These are phyloP conservation scores for Steinernema feltiae DNA, from an alignment of 1,140 invertebrate species.

Conservation along the genomic window DNA sequence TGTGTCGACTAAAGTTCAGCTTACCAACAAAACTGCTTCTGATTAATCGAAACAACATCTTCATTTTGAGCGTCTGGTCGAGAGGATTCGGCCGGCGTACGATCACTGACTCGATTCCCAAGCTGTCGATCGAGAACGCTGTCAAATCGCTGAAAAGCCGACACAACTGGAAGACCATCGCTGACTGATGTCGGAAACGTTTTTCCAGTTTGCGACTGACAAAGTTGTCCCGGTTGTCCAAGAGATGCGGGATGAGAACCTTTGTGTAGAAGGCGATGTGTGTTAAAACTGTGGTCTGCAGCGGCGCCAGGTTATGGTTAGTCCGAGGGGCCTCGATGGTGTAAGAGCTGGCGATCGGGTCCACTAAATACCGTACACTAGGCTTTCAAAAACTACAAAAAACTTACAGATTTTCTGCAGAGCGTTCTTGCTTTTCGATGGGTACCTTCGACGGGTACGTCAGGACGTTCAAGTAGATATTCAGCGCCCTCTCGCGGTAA, in stretches of 20 bases:
- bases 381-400: too few species aligned
- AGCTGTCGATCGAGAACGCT: not conserved
- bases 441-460: not conserved
- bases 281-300: not conserved
- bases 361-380: too few species aligned
- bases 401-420: not conserved
- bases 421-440: not conserved
- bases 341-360: not conserved
- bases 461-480: not conserved
- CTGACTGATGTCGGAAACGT: not conserved
- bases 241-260: not conserved
- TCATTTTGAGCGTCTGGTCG: not conserved
- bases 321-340: not conserved
- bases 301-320: not conserved
- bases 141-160: not conserved
- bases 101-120: not conserved
- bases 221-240: not conserved
- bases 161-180: not conserved
- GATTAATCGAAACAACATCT: not conserved
- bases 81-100: not conserved
- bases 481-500: not conserved
- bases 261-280: not conserved
- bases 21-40: not conserved
- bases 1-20: too few species aligned
- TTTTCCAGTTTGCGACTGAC: not conserved